Conservation (phyloP, 2,888 invertebrate species). For the Cinara cedri region DNA sequence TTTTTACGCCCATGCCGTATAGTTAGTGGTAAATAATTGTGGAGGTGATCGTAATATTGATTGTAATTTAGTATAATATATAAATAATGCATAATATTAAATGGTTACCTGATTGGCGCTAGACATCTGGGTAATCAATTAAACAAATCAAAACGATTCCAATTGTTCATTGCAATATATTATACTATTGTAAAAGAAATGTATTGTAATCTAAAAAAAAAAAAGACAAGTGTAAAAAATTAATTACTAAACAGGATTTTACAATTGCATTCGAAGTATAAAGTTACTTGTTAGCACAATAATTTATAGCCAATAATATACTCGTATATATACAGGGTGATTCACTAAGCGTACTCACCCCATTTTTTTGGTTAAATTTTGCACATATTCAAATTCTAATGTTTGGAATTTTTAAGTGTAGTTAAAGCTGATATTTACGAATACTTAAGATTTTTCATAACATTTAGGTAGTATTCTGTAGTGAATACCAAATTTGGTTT, state of each 20-base stretch:
- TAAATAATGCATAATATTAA: constrained; percentile 50
- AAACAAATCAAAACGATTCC: constrained; percentile 20
- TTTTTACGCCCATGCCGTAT: constrained; percentile 51
- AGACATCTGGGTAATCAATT: constrained; percentile 52
- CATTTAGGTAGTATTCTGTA: too few relatives aligned
- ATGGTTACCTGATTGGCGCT: constrained; percentile 49
- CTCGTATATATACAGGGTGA: not conserved
- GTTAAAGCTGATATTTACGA: too few relatives aligned
- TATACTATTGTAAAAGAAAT: constrained; percentile 13
- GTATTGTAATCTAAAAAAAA: constrained; percentile 46
- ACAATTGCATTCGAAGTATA: constrained; percentile 10
- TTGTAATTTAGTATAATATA: constrained; percentile 48
- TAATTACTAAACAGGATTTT: constrained; percentile 33
- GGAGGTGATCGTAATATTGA: constrained; percentile 51
- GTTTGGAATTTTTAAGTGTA: too few relatives aligned
- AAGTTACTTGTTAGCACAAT: not conserved
- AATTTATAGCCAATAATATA: constrained; percentile 37
- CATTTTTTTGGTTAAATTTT: too few relatives aligned
- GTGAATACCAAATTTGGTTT: too few relatives aligned
- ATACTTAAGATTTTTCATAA: too few relatives aligned
- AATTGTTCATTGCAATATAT: constrained; percentile 33
- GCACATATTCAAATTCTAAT: too few relatives aligned
- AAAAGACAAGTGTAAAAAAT: constrained; percentile 30
- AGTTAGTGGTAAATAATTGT: constrained; percentile 44
- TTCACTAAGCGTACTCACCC: too few relatives aligned